Conservation (phyloP, 2,113 vertebrate genomes). For the Siphamia tubifer region DNA sequence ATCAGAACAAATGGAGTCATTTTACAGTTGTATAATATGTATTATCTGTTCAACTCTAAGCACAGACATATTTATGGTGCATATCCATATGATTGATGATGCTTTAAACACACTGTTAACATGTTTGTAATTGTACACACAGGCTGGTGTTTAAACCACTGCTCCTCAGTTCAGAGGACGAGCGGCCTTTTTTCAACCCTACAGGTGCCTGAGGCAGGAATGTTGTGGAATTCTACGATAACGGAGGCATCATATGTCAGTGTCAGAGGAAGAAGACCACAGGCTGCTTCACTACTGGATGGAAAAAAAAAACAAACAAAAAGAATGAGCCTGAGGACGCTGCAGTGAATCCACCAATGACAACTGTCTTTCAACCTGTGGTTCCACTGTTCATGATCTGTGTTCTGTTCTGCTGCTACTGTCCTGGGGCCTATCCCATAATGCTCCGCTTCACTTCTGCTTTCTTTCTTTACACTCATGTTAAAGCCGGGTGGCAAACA, state of each 20-base stretch:
- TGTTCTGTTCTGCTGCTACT: constrained; percentile 18
- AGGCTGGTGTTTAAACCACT: constrained; percentile 6
- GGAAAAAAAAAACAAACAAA: neutral
- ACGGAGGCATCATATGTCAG: constrained; percentile 53
- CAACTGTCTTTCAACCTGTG: constrained; percentile 18
- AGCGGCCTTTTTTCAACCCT: constrained; percentile 63
- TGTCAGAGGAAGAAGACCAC: constrained; percentile 69
- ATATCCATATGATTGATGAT: too few relatives aligned
- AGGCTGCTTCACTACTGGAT: constrained; percentile 36
- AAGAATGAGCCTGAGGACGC: neutral
- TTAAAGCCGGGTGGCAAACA: too few relatives aligned
- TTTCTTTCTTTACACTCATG: too few relatives aligned
- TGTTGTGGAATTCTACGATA: constrained; percentile 57
- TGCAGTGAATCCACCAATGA: constrained; percentile 19
- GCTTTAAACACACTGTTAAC: too few relatives aligned
- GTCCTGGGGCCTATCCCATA: constrained; percentile 11
- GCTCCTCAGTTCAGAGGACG: constrained; percentile 10
- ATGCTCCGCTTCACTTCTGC: neutral
- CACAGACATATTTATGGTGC: too few relatives aligned
- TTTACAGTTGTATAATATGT: too few relatives aligned
- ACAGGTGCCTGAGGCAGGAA: constrained; percentile 76
- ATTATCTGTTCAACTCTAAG: too few relatives aligned
- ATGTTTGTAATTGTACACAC: constrained; percentile 67
- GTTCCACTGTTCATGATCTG: constrained; percentile 22
- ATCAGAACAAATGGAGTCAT: too few relatives aligned